Evolutionary conservation across 2,113 vertebrate species (phyloP), one percentile per base, ranked within the genome.

Genomic region (Ramphastos sulfuratus): DNA sequence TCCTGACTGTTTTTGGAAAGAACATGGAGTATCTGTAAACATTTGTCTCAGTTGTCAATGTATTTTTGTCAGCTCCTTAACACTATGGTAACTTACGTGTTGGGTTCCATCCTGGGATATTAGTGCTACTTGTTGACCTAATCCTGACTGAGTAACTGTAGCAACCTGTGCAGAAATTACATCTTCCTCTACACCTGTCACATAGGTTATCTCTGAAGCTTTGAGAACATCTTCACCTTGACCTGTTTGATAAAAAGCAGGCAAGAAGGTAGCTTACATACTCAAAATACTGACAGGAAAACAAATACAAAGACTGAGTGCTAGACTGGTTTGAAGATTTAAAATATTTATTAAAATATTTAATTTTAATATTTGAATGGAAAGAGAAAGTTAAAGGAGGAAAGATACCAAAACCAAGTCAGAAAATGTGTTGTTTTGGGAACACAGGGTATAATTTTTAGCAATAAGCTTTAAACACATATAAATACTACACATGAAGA

Each of bases 51-150:
- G 1, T 46, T 82, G 48, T 81, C 59, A 79, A 42, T 10, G 3
- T 20, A 5, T 7, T 56, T 95, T 60, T 82, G 55, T 58, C 54
- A 94, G 35, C 6, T 31, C 42, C 91, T 93, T 30, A 55, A 72
- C 24, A 18, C 30, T 20, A 52, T 16, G 11, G 24, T 78, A 95
- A 98, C 98, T 98, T 95, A 99, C 98, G 85, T 99, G 99, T 56
- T 99, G 99, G 19, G 99, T 99, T 61, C 99, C 99, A 16, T 99
- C 99, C 93, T 99, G 99, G n/a, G 99, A 98, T 96, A 99, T 99
- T 88, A 99, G 98, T 76, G 99, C 98, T 88, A 99, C 98, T 59
- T 99, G 99, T n/a, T 99, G 99, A 93, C 98, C 97, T 81, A 98
- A 96, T 74, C 98, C 97, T 66, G 99, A 98, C 10, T 98, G 96